phyloP scores from a whole-genome alignment of 2,113 vertebrate genomes.

The Passer montanus region DNA sequence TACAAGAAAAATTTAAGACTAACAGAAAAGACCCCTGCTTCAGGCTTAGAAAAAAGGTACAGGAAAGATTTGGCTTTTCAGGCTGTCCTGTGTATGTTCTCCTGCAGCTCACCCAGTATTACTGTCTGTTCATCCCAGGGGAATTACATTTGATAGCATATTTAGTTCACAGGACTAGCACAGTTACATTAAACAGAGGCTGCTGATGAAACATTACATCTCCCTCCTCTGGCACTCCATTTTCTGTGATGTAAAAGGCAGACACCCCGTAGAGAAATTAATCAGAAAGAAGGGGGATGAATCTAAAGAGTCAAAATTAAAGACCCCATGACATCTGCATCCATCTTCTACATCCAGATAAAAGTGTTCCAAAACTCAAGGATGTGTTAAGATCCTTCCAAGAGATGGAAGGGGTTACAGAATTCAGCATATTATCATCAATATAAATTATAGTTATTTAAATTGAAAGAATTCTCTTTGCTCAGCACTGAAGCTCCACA shows the following conservation, averaged over 20 bases:
- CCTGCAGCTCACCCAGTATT: not conserved
- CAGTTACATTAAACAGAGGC: slow-evolving; percentile 52
- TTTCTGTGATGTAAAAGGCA: slow-evolving; percentile 44
- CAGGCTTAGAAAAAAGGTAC: not conserved
- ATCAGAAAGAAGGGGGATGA: slow-evolving; percentile 59
- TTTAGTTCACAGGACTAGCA: slow-evolving; percentile 57
- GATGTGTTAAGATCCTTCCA: slow-evolving; percentile 10
- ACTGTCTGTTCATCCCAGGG: slow-evolving; percentile 1
- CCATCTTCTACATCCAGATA: slow-evolving; percentile 28
- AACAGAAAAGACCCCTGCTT: not conserved
- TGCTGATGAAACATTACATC: slow-evolving; percentile 57
- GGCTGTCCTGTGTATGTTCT: not conserved
- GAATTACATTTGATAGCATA: slow-evolving; percentile 55
- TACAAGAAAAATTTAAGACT: not conserved
- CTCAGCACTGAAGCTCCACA: not conserved
- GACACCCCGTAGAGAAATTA: slow-evolving; percentile 68
- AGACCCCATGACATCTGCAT: slow-evolving; percentile 61
- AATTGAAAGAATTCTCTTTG: not conserved
- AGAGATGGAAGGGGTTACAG: slow-evolving; percentile 19
- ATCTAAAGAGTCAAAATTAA: slow-evolving; percentile 64
- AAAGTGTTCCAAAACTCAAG: slow-evolving; percentile 50
- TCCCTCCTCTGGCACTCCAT: slow-evolving; percentile 27
- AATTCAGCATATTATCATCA: slow-evolving; percentile 11
- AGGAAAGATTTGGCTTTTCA: not conserved
- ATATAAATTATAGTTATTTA: slow-evolving; percentile 13